These are phyloP conservation scores for Pelvicachromis taeniatus DNA, from an alignment of 2,113 vertebrate genomes.

Conservation along the genomic window DNA sequence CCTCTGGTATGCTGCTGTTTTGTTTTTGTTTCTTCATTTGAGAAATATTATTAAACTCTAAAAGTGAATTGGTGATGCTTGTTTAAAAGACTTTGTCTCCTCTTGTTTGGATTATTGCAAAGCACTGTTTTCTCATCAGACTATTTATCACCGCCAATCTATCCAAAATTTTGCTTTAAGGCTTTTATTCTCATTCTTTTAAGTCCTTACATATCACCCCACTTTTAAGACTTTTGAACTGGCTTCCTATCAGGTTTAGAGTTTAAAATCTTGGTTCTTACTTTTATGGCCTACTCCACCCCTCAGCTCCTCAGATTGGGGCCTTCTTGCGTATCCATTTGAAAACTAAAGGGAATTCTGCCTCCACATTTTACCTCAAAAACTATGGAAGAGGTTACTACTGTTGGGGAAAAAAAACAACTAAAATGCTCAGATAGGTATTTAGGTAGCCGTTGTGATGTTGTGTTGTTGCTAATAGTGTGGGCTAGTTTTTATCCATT, in stretches of 20 bases:
- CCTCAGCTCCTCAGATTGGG: background rate
- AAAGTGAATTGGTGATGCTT: background rate
- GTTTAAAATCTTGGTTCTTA: background rate
- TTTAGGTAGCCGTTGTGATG: background rate
- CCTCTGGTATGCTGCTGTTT: background rate
- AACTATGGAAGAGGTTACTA: background rate
- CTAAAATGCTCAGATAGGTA: background rate
- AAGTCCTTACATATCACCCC: background rate
- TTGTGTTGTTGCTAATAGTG: background rate
- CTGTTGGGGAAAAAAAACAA: background rate
- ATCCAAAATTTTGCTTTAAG: no score
- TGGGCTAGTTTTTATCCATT: background rate
- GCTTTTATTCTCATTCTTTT: background rate
- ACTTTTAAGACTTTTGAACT: background rate
- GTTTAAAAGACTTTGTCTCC: background rate
- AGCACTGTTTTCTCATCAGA: no score
- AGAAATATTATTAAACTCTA: background rate
- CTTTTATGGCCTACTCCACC: accelerated
- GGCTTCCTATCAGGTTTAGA: background rate
- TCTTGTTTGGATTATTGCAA: background rate
- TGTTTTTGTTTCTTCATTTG: background rate
- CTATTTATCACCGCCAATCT: no score
- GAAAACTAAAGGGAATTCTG: background rate
- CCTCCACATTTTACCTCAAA: background rate
- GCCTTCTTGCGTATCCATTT: background rate